Conservation (phyloP, 2,797 vertebrate species). For the Poeciliopsis presidionis region DNA sequence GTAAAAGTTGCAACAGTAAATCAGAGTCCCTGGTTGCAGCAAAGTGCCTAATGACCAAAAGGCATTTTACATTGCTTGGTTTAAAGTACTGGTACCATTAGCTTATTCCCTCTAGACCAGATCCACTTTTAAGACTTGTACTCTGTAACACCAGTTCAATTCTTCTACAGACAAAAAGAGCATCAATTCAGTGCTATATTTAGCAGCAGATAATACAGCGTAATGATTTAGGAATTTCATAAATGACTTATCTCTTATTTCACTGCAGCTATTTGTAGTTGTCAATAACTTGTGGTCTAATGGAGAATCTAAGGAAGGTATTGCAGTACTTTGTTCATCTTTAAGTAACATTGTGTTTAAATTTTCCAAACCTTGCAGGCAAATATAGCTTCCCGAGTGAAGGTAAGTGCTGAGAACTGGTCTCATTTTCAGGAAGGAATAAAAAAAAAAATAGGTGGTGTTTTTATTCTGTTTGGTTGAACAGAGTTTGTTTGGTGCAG, state of each 20-base stretch:
- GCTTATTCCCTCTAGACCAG: constrained; percentile 19
- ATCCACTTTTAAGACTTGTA: not conserved
- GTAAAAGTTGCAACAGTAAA: constrained; percentile 12
- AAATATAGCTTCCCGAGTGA: not conserved
- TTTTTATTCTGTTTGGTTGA: not conserved
- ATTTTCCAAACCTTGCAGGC: not conserved
- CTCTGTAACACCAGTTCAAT: not conserved
- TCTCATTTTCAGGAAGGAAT: not conserved
- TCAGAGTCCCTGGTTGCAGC: constrained; percentile 12
- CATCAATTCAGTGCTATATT: not conserved
- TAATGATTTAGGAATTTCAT: not conserved
- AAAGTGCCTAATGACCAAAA: constrained; percentile 14
- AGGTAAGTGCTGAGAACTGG: not conserved
- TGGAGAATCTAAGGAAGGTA: not conserved
- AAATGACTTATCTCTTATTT: not conserved
- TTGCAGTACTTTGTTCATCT: not conserved
- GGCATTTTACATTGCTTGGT: constrained; percentile 19
- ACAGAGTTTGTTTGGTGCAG: not conserved
- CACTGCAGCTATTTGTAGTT: not conserved
- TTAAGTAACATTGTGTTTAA: not conserved
- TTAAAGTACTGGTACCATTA: constrained; percentile 2
- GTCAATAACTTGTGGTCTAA: not conserved
- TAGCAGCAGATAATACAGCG: not conserved
- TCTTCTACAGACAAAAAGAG: not conserved
- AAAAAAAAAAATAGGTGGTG: not conserved